phyloP scores from a whole-genome alignment of 2,113 vertebrate species.

The Amazona guildingii region DNA sequence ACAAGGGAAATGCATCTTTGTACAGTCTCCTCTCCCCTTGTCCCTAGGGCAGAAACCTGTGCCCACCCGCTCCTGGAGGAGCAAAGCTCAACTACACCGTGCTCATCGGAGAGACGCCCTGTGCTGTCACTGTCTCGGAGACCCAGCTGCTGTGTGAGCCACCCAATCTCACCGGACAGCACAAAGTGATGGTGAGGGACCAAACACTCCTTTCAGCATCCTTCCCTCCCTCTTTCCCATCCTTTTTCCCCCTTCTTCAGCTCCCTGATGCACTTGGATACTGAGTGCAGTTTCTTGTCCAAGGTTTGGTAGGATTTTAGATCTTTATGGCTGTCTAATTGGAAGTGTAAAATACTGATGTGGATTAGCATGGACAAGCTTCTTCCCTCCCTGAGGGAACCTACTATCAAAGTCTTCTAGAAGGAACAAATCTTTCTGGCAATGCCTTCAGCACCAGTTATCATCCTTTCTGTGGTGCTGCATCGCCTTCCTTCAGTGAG shows the following conservation, averaged over 20 bases:
- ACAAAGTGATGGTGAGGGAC: constrained; percentile 89
- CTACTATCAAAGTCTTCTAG: background rate
- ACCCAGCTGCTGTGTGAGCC: constrained; percentile 96
- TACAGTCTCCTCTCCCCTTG: background rate
- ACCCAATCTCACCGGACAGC: constrained; percentile 91
- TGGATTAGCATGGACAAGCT: background rate
- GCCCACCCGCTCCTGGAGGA: constrained; percentile 89
- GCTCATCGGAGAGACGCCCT: constrained; percentile 92
- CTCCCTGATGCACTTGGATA: fast-evolving
- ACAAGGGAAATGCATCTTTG: background rate
- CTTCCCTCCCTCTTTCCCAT: background rate
- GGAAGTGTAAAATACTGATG: background rate
- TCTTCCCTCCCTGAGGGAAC: background rate
- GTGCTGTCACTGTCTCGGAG: constrained; percentile 93
- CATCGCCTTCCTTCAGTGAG: background rate
- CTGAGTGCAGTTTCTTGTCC: background rate
- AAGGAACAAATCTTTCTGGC: background rate
- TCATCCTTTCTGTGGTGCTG: background rate
- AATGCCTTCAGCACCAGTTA: background rate
- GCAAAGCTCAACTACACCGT: constrained; percentile 97
- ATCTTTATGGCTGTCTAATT: background rate
- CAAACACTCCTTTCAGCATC: fast-evolving
- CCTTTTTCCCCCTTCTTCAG: background rate
- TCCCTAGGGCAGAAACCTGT: constrained; percentile 94
- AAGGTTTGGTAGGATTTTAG: background rate